Evolutionary conservation across 2,888 invertebrate species (phyloP).

Genomic region (Thera obeliscata): DNA sequence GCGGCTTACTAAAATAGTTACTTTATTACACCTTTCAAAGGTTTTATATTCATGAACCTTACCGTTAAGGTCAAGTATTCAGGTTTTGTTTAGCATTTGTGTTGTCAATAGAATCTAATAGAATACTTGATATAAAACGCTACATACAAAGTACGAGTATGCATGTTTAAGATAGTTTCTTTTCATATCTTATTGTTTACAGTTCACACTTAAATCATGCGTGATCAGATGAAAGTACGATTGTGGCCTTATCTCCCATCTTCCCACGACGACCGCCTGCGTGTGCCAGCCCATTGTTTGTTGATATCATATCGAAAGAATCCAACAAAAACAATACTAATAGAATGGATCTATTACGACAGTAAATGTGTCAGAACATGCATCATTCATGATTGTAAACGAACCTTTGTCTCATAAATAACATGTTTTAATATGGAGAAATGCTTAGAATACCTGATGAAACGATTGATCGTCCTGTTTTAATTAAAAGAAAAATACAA

Average conservation of each 20-base stretch:
- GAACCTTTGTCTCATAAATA: slow-evolving; percentile 38
- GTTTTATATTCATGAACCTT: slow-evolving; percentile 9
- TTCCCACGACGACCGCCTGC: slow-evolving; percentile 71
- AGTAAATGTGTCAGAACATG: slow-evolving; percentile 57
- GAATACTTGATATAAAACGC: slow-evolving; percentile 6
- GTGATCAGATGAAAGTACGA: slow-evolving; percentile 78
- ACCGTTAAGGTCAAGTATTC: slow-evolving; percentile 2
- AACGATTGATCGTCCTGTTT: slow-evolving; percentile 19
- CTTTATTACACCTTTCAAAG: slow-evolving; percentile 18
- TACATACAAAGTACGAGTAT: slow-evolving; percentile 7
- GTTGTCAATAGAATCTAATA: slow-evolving; percentile 7
- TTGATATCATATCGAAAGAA: slow-evolving; percentile 57
- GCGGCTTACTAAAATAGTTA: slow-evolving; percentile 17
- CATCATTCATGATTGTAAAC: slow-evolving; percentile 52
- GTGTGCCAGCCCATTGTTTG: slow-evolving; percentile 58
- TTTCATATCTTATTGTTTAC: slow-evolving; percentile 61
- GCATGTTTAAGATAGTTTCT: slow-evolving; percentile 45
- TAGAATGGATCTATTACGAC: slow-evolving; percentile 62
- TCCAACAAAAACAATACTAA: slow-evolving; percentile 61
- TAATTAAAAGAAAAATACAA: slow-evolving; percentile 7
- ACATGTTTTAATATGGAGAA: slow-evolving; percentile 27
- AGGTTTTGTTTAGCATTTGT: slow-evolving; percentile 3
- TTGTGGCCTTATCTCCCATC: slow-evolving; percentile 68
- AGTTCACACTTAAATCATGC: slow-evolving; percentile 78
- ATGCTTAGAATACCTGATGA: slow-evolving; percentile 26